Evolutionary conservation across 2,113 vertebrate species (phyloP).

Genomic region (Lanius ludovicianus): DNA sequence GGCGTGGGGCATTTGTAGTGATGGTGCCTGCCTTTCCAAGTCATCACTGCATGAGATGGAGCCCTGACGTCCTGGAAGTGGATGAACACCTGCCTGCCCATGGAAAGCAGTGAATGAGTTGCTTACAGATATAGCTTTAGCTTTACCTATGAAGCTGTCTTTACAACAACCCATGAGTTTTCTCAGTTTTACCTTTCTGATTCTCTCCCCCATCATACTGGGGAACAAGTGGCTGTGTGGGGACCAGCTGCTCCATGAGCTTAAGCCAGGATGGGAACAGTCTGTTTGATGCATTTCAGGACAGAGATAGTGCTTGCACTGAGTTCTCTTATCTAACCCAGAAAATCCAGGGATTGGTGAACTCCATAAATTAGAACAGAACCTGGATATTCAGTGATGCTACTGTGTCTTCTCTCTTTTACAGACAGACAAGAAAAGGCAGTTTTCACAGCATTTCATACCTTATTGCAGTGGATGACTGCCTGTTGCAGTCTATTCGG

Average conservation of each 20-base stretch:
- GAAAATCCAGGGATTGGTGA: neutral
- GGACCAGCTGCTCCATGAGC: neutral
- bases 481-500: neutral
- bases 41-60: rapidly evolving
- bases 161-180: neutral
- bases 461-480: neutral
- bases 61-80: neutral
- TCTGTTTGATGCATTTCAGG: neutral
- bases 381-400: neutral
- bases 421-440: rapidly evolving
- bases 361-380: neutral
- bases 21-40: rapidly evolving
- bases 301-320: neutral
- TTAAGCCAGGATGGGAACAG: neutral
- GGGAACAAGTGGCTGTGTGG: neutral
- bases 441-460: neutral
- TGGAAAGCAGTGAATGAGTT: neutral
- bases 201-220: neutral
- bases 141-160: neutral
- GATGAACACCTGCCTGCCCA: rapidly evolving
- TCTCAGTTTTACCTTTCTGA: neutral
- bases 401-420: neutral
- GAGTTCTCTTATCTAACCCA: neutral
- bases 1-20: rapidly evolving
- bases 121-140: rapidly evolving